phyloP scores from a whole-genome alignment of 2,113 vertebrate species.

The Illadopsis cleaveri region DNA sequence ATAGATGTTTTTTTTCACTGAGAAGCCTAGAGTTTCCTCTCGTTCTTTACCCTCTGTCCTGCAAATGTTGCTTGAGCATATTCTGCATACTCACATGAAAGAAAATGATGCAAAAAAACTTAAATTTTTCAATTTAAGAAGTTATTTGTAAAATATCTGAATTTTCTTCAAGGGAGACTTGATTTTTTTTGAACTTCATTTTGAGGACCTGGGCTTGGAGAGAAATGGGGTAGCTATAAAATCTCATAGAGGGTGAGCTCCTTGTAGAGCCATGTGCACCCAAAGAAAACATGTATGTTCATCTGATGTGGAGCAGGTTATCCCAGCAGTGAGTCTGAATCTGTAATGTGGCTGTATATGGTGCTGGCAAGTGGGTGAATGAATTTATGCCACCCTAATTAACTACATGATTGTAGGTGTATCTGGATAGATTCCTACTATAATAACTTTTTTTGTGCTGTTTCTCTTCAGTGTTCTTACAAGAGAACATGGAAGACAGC shows the following conservation, averaged over 20 bases:
- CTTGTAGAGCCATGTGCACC: neutral
- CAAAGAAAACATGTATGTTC: neutral
- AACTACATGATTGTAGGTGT: neutral
- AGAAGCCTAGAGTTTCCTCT: no score
- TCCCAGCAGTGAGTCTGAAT: neutral
- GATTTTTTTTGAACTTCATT: neutral
- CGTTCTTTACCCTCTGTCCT: rapidly evolving
- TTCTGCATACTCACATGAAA: neutral
- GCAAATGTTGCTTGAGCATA: neutral
- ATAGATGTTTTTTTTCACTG: no score
- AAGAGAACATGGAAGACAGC: neutral
- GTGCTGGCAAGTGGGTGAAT: neutral
- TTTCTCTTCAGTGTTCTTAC: neutral
- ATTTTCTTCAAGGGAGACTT: neutral
- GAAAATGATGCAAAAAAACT: neutral
- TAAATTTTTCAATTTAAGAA: neutral
- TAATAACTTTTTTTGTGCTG: neutral
- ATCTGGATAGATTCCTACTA: neutral
- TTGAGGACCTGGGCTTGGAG: neutral
- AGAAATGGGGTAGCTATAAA: neutral
- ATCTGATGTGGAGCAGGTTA: neutral
- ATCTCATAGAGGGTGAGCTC: neutral
- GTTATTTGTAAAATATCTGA: neutral
- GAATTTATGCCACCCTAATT: neutral
- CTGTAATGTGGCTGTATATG: neutral